phyloP scores from a whole-genome alignment of 2,888 invertebrate species.

The Drosophila acutilabella region DNA sequence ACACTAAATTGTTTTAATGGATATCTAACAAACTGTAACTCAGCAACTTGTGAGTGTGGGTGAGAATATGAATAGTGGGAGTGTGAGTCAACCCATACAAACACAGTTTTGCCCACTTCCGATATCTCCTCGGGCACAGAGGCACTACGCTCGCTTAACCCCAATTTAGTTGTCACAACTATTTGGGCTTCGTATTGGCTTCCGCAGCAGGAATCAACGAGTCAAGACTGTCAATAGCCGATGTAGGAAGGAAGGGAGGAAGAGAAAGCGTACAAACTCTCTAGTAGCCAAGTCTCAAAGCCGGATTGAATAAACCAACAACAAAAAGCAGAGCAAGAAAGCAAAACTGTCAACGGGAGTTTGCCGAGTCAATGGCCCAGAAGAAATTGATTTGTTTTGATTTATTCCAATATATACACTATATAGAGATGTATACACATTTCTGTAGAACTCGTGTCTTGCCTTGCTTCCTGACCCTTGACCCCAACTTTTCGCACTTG shows the following conservation, averaged over 20 bases:
- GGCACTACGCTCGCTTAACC: constrained; percentile 42
- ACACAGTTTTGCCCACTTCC: constrained; percentile 30
- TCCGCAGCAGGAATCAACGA: constrained; percentile 1
- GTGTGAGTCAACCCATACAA: background rate
- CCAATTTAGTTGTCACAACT: constrained; percentile 65
- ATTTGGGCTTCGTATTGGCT: constrained; percentile 33
- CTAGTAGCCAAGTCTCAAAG: constrained; percentile 39
- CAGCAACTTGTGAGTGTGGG: background rate
- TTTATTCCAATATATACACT: constrained; percentile 54
- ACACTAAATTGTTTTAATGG: background rate
- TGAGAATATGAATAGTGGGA: constrained; percentile 12
- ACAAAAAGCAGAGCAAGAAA: background rate
- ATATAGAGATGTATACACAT: background rate
- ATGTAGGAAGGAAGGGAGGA: background rate
- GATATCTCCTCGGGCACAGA: constrained; percentile 5
- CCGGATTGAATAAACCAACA: constrained; percentile 13
- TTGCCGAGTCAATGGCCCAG: constrained; percentile 68
- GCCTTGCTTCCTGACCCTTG: constrained; percentile 6
- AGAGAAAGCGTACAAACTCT: constrained; percentile 12
- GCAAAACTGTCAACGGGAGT: constrained; percentile 64
- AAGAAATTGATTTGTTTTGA: constrained; percentile 78
- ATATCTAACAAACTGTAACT: background rate
- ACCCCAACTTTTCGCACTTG: constrained; percentile 18
- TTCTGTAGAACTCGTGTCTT: background rate
- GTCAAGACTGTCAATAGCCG: constrained; percentile 32